These are phyloP conservation scores for Sinosuthora webbiana DNA, from an alignment of 2,113 vertebrate genomes.

Conservation along the genomic window DNA sequence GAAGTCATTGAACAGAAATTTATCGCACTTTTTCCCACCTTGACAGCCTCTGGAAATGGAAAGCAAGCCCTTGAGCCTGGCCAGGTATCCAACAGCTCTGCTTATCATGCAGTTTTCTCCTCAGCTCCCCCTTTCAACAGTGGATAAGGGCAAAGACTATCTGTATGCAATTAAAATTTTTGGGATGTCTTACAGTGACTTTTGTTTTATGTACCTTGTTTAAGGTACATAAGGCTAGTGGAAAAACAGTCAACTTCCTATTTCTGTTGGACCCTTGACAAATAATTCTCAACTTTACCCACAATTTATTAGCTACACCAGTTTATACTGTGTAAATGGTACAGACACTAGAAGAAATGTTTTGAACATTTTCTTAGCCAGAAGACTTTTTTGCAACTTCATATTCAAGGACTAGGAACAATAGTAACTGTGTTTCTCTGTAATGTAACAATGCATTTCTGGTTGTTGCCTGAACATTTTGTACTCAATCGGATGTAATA, in stretches of 20 bases:
- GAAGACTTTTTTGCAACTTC: not conserved
- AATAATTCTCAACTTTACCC: not conserved
- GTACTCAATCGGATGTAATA: not conserved
- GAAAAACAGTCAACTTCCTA: not conserved
- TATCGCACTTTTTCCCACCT: not conserved
- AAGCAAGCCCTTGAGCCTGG: not conserved
- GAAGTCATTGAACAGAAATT: not conserved
- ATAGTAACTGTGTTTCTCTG: not conserved
- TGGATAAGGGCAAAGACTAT: not conserved
- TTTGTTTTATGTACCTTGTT: not conserved
- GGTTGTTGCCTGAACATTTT: not conserved
- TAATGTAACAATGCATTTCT: not conserved
- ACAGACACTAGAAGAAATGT: not conserved
- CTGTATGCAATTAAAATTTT: not conserved
- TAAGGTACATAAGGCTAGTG: not conserved
- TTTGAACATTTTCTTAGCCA: not conserved
- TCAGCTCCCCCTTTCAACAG: not conserved
- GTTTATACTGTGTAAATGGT: not conserved
- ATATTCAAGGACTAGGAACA: not conserved
- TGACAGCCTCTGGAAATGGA: not conserved
- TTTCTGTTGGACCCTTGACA: not conserved
- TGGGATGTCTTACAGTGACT: not conserved
- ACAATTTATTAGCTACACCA: not conserved
- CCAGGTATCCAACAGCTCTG: not conserved
- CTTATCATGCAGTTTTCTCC: not conserved